Conservation (phyloP, 2,888 invertebrate species). For the Caenorhabditis sinica region DNA sequence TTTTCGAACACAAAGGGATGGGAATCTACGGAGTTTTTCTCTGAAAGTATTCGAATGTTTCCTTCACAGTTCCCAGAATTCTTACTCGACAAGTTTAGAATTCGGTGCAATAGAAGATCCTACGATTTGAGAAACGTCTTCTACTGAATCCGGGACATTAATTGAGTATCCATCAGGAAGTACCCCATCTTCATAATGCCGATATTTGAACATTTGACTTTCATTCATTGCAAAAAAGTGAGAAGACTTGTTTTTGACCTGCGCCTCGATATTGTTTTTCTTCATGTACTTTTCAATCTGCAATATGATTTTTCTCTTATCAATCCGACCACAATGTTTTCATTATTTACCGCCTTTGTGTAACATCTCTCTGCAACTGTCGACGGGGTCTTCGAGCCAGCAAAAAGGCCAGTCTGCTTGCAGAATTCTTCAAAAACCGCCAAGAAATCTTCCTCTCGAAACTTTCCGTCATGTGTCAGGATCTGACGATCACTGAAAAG, state of each 20-base stretch:
- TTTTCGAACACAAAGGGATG: conserved; percentile 61
- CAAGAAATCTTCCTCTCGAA: conserved; percentile 63
- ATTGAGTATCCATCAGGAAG: conserved; percentile 63
- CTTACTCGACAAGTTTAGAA: conserved; percentile 47
- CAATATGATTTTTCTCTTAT: conserved; percentile 30
- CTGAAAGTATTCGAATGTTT: neutral
- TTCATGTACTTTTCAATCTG: conserved; percentile 62
- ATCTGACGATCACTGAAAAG: conserved; percentile 63
- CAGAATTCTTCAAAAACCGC: conserved; percentile 62
- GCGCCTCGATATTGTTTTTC: conserved; percentile 64
- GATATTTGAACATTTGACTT: conserved; percentile 65
- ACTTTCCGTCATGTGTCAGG: conserved; percentile 63
- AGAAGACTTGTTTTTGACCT: conserved; percentile 51
- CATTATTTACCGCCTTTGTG: conserved; percentile 53
- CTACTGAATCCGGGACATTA: conserved; percentile 37
- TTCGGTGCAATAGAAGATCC: conserved; percentile 35
- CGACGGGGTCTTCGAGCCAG: conserved; percentile 40
- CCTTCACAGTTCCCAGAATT: neutral
- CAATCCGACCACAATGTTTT: conserved; percentile 12
- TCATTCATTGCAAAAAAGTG: conserved; percentile 68
- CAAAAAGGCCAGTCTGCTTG: conserved; percentile 38
- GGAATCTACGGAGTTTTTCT: conserved; percentile 62
- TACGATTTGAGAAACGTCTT: conserved; percentile 44
- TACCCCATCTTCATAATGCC: conserved; percentile 45
- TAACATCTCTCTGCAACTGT: conserved; percentile 64